Conservation (phyloP, 2,113 vertebrate genomes). For the Typhlomys cinereus region DNA sequence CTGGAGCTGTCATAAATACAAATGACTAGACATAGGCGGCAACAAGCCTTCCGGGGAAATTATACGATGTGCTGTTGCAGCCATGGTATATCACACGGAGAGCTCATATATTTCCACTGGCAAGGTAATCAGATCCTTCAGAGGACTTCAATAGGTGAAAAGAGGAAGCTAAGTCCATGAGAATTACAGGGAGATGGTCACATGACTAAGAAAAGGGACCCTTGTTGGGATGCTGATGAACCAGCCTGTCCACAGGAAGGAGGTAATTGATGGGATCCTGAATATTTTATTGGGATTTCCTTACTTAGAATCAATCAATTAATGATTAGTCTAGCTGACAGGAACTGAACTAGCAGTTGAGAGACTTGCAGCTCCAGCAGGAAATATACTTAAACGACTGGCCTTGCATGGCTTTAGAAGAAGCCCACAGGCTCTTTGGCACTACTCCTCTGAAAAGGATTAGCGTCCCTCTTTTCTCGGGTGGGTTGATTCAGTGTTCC, state of each 20-base stretch:
- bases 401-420: not conserved
- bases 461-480: not conserved
- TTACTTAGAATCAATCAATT: conserved; percentile 69
- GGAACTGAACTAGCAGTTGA: conserved; percentile 59
- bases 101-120: conserved; percentile 85
- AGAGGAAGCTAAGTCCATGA: conserved; percentile 38
- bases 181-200: conserved; percentile 57
- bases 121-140: conserved; percentile 85
- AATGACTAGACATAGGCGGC: conserved; percentile 86
- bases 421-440: not conserved
- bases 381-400: conserved; percentile 30
- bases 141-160: conserved; percentile 80
- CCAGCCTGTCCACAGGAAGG: conserved; percentile 48
- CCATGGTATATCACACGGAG: conserved; percentile 84
- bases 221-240: conserved; percentile 30
- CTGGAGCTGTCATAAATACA: conserved; percentile 86
- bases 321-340: conserved; percentile 57
- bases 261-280: conserved; percentile 59
- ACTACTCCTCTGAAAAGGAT: not conserved
- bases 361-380: conserved; percentile 50
- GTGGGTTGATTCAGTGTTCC: not conserved
- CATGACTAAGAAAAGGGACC: not conserved
- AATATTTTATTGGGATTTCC: conserved; percentile 68
- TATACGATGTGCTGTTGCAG: conserved; percentile 85
- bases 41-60: conserved; percentile 87